Evolutionary conservation across 2,113 vertebrate genomes (phyloP), one percentile per base, ranked within the genome.

Genomic region (Silurus asotus): DNA sequence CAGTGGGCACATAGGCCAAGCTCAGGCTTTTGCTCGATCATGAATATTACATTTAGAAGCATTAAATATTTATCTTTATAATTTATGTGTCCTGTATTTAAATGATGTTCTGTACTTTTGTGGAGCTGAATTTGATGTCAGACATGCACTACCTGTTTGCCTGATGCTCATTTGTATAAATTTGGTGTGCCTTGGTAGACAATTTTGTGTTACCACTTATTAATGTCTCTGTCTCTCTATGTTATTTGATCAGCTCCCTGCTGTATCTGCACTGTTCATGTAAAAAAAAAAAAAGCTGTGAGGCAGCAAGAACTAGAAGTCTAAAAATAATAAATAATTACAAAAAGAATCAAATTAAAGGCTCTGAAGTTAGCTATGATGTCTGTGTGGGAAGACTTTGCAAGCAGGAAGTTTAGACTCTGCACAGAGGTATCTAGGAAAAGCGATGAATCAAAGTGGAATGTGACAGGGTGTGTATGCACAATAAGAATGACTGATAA

Each of bases 271-370:
- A 78, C 15, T 59, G 58, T 74, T 13, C 56, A 83, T 49, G 72
- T 79, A 77, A 48, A 37, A 37, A 83, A 77, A 48, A 79, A 72
- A 19, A 80, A 25, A 65, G 79, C 79, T 67, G 65, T 58, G 69
- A 80, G 74, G 70, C 28, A 85, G 55, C 72, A 87, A 82, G 72
- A 84, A 86, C 58, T 45, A 10, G 56, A 28, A 87, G 79, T 59
- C 79, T 89, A 56, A 80, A 81, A 87, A 83, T 89, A 85, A 87
- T 75, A 77, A 76, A 74, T 80, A 86, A 88, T 77, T 28, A 56
- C 5, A 11, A 15, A 84, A 84, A 74, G 81, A 76, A 77, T 61
- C n/a, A 48, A 85, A 72, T 85, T 8, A 79, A 82, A 82, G 37
- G 62, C 81, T 83, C 85, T 77, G 56, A 84, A 87, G 76, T 87